A percentile compares a stretch with the other conserved stretches of the same genome.
Evolutionary conservation across 2,888 invertebrate species (phyloP).

Genomic region (Pristionchus arcanus): DNA sequence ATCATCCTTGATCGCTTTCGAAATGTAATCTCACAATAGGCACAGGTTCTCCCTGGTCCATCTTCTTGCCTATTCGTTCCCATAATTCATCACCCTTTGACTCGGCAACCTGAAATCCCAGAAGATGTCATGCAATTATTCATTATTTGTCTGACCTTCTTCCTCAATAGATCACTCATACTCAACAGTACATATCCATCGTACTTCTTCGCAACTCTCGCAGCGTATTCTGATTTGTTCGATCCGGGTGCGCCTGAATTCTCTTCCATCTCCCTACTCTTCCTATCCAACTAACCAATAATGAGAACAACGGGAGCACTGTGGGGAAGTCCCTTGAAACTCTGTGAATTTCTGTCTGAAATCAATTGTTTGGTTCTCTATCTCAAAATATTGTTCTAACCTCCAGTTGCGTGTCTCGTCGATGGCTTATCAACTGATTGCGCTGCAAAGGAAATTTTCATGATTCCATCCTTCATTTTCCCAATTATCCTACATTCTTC

Average conservation of each 20-base stretch:
- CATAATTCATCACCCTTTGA: constrained; percentile 75
- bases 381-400: not conserved
- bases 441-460: not conserved
- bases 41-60: constrained; percentile 77
- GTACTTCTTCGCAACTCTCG: constrained; percentile 76
- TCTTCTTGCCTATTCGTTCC: constrained; percentile 78
- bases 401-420: constrained; percentile 12
- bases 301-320: constrained; percentile 77
- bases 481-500: no score
- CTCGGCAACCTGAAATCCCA: constrained; percentile 67
- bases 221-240: constrained; percentile 73
- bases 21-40: constrained; percentile 70
- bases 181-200: constrained; percentile 76
- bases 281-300: constrained; percentile 67
- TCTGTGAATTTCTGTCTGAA: not conserved
- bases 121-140: no score
- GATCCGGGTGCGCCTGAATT: constrained; percentile 78
- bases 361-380: not conserved
- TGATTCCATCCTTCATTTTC: no score
- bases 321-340: constrained; percentile 62
- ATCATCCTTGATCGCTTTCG: not conserved
- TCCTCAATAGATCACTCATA: constrained; percentile 79
- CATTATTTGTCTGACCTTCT: constrained; percentile 70
- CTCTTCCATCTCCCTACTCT: not conserved
- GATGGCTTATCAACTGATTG: not conserved